A percentile compares a stretch with the other conserved stretches of the same genome.
Conservation (phyloP, 2,113 vertebrate species). For the Acrocephalus kingi region DNA sequence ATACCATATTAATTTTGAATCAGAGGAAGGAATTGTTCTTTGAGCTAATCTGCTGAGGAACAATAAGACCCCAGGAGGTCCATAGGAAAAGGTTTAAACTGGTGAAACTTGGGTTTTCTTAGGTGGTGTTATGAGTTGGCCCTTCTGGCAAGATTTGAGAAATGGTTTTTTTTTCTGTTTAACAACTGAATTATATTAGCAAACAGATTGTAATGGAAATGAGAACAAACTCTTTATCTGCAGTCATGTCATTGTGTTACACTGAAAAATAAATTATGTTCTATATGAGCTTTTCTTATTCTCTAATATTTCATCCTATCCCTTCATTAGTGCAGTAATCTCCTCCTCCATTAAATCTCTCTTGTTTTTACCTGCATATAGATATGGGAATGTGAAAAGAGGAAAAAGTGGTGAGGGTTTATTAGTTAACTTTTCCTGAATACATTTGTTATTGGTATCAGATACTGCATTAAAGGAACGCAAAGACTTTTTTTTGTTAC, state of each 20-base stretch:
- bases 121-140: not conserved
- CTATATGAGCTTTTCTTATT: not conserved
- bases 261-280: not conserved
- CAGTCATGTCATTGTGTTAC: not conserved
- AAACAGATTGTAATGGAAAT: not conserved
- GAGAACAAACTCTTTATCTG: not conserved
- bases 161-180: not conserved
- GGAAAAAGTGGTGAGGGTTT: not conserved
- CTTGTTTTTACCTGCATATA: not conserved
- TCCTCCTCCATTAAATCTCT: not conserved
- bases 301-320: not conserved
- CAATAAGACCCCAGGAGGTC: not conserved
- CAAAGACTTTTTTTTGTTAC: not conserved
- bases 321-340: not conserved
- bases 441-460: not conserved
- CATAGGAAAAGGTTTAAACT: not conserved
- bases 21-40: not conserved
- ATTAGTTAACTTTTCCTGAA: not conserved
- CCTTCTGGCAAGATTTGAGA: not conserved
- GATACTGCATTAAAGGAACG: not conserved
- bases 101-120: not conserved
- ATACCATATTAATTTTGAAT: not conserved
- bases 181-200: not conserved
- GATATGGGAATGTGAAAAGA: not conserved
- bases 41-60: not conserved